These are phyloP conservation scores for Tinamus major DNA, from an alignment of 2,797 vertebrate genomes.

Conservation along the genomic window DNA sequence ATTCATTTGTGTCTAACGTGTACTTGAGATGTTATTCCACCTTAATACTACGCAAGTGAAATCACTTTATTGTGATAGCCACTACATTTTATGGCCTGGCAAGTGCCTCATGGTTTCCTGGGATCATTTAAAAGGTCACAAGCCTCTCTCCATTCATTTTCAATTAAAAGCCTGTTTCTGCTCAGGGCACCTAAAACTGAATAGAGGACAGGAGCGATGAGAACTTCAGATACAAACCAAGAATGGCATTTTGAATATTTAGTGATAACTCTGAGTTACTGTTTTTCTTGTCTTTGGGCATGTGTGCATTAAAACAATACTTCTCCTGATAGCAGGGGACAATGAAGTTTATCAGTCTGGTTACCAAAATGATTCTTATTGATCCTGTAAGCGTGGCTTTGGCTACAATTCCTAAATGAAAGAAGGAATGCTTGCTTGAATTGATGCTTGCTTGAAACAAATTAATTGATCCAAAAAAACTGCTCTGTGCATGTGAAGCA, in stretches of 20 bases:
- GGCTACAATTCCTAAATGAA: background rate
- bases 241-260: background rate
- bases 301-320: background rate
- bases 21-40: background rate
- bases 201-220: background rate
- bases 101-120: background rate
- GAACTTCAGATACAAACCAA: background rate
- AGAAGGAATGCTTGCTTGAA: background rate
- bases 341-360: background rate
- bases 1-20: background rate
- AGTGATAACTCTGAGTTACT: background rate
- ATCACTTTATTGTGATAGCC: constrained; percentile 10
- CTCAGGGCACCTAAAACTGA: background rate
- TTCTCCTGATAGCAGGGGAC: background rate
- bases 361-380: background rate
- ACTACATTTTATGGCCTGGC: background rate
- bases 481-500: background rate
- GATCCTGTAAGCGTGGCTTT: background rate
- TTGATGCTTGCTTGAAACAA: background rate
- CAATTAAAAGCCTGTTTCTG: background rate
- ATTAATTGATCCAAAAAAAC: background rate
- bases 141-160: background rate
- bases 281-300: background rate
- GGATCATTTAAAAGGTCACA: background rate
- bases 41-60: background rate